These are phyloP conservation scores for Cataglyphis livida DNA, from an alignment of 2,888 invertebrate species.

Conservation along the genomic window DNA sequence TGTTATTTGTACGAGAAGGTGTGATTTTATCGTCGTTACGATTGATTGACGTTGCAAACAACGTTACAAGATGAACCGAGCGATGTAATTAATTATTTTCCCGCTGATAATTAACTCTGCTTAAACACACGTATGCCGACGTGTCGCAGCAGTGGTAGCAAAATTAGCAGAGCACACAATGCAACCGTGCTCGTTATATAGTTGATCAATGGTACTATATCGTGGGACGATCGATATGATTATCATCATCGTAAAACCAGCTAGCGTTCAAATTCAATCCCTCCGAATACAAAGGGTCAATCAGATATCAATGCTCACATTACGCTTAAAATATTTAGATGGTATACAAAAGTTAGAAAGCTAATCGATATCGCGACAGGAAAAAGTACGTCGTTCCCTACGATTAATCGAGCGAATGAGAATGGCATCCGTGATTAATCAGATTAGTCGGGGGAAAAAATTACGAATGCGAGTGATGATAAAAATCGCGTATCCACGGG, in stretches of 20 bases:
- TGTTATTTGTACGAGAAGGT: not conserved
- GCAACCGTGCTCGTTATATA: conserved; percentile 30
- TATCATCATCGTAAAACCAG: not conserved
- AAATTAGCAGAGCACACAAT: conserved; percentile 41
- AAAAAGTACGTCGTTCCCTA: not conserved
- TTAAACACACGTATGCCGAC: conserved; percentile 7
- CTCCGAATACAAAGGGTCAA: not conserved
- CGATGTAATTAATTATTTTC: conserved; percentile 43
- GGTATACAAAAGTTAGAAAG: not conserved
- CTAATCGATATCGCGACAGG: not conserved
- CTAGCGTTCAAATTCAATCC: not conserved
- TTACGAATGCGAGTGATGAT: no score
- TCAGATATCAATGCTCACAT: not conserved
- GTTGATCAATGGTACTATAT: conserved; percentile 21
- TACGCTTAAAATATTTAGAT: not conserved
- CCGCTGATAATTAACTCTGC: conserved; percentile 42
- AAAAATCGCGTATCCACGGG: not conserved
- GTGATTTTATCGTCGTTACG: conserved; percentile 15
- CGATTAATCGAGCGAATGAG: not conserved
- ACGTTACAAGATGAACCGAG: conserved; percentile 32
- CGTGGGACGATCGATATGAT: conserved; percentile 30
- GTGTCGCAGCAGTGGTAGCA: conserved; percentile 17
- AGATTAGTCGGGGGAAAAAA: not conserved
- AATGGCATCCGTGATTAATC: not conserved
- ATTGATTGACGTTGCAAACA: conserved; percentile 25